Evolutionary conservation across 2,888 invertebrate genomes (phyloP), one percentile per base, ranked within the genome.

Genomic region (Caenorhabditis sinica): DNA sequence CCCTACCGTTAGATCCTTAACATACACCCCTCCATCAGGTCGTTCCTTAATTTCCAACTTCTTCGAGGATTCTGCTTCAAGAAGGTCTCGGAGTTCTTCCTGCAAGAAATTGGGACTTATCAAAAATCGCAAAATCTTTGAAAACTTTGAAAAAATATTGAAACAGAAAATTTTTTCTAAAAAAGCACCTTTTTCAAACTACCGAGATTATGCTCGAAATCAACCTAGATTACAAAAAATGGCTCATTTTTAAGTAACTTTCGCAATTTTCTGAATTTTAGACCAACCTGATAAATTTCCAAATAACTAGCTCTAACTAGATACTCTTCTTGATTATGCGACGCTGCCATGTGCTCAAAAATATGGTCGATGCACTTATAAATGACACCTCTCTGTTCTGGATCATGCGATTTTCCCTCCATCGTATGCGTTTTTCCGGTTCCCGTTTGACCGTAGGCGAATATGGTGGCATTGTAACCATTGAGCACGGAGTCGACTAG

Each of bases 381-480:
- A 91, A 98, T 97, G 87, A 98, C 95, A 75, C 98, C 98, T 92
- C 95, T 95, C 58, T 94, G 91, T n/a, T 95, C 95, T 1, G 79
- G 74, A 45, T 71, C 60, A 4, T 40, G 2, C 13, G 72, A 71
- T 80, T 58, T 83, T 93, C 95, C 95, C 93, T 95, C 95, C 95
- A 95, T 95, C 11, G 95, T 95, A 90, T 94, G 95, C 9, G 95
- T 95, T 93, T 95, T 95, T 71, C 92, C 98, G 0, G 98, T 98
- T 85, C 98, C 98, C 0, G 99, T 99, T 94, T 99, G 99, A 0
- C 98, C 99, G 93, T 99, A 99, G 0, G 98, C 99, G 94, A 99
- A 98, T 89, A 99, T 97, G 90, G 98, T 99, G 17, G 98, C 98
- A 94, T 99, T 99, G 94, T 98, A 99, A 1, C 99, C 99, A 93